phyloP scores from a whole-genome alignment of 37 sponge, comb jelly and placozoan species.

The Chondrilla cf. caribensis region DNA sequence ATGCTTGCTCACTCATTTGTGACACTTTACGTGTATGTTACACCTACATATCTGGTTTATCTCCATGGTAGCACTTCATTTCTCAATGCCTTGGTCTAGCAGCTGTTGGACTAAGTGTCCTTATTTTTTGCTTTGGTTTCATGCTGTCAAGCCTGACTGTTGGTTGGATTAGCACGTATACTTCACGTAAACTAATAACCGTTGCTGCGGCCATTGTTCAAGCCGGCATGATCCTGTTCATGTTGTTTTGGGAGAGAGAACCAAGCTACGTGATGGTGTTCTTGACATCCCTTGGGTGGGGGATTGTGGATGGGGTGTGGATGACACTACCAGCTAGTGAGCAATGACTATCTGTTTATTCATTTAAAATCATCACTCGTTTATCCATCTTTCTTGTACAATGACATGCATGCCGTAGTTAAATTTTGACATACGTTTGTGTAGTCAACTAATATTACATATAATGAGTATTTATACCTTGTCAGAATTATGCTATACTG shows the following conservation, averaged over 20 bases:
- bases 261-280: conserved; percentile 49
- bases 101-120: conserved; percentile 41
- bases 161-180: conserved; percentile 23
- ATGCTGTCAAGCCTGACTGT: conserved; percentile 1
- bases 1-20: too few species aligned
- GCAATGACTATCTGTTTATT: too few species aligned
- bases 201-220: conserved; percentile 7
- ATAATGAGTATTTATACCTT: too few species aligned
- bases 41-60: too few species aligned
- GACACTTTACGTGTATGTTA: too few species aligned
- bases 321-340: conserved; percentile 41
- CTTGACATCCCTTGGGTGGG: conserved; percentile 49
- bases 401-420: too few species aligned
- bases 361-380: too few species aligned
- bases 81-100: conserved; percentile 51
- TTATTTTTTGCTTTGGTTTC: conserved; percentile 30
- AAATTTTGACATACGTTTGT: too few species aligned
- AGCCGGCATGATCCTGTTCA: conserved; percentile 24
- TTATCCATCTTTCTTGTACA: too few species aligned
- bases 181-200: conserved; percentile 22
- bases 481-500: too few species aligned
- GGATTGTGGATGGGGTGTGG: conserved; percentile 60
- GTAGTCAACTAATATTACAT: too few species aligned
- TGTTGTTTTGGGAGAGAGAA: conserved; percentile 45
- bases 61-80: conserved; percentile 10